Base-by-base conservation (phyloP, 2,113 vertebrate genomes). In the Melanerpes aurifrons region DNA sequence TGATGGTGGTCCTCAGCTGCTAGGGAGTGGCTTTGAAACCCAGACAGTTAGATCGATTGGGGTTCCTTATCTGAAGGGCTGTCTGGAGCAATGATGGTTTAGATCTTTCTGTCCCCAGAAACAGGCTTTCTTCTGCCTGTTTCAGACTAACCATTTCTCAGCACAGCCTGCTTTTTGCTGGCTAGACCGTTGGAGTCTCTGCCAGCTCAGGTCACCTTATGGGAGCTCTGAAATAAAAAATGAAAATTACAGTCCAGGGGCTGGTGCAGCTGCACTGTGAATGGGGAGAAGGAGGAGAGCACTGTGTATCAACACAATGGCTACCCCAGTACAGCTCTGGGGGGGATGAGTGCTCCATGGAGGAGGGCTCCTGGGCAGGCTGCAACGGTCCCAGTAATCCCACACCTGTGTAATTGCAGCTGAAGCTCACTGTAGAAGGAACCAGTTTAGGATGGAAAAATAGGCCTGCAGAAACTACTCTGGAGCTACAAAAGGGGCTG, bases 121-220 rank as follows among this genome's bases (percentile, higher is more conserved):
- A 80, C 43, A 3, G 43, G 29, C 53, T 89, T 63, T 43, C 4
- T 15, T 72, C 19, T 77, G 14, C 21, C 10, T 29, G 1, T 69
- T 92, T 92, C 2, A 2, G 74, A 43, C 8, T 66, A 58, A 66
- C 6, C 53, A 73, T 24, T 67, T 29, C 50, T 80, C 25, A 28
- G 7, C n/a, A 47, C 16, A 43, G n/a, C 12, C 29, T 0, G 0
- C 19, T 43, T 61, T 11, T 35, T 2, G 0, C n/a, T 71, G 57
- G 47, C 26, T 67, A 53, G 63, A 26, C 26, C 17, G 4, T 4
- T 12, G 12, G 35, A 37, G 25, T 15, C 43, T 12, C 13, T 25
- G 58, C 28, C n/a, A 61, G 53, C 63, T 56, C 56, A 12, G 16
- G 15, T 80, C 54, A 87, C 56, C 31, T 76, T 76, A 0, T 0